These are phyloP conservation scores for Amiota communis DNA, from an alignment of 2,888 invertebrate genomes.

Conservation along the genomic window DNA sequence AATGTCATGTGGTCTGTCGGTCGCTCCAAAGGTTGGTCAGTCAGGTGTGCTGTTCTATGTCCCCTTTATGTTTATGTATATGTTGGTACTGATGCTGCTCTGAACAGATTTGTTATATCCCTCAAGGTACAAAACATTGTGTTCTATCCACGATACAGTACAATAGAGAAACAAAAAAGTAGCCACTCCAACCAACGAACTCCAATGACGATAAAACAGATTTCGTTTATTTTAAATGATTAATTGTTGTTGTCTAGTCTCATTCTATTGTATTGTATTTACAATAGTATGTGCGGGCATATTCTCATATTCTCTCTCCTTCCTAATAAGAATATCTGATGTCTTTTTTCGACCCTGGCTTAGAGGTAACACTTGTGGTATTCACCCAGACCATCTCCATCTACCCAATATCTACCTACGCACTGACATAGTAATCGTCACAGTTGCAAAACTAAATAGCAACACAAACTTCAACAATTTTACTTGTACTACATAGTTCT, in stretches of 20 bases:
- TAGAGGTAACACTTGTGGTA: conserved; percentile 53
- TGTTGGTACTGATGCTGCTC: too few species aligned
- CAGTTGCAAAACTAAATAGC: too few species aligned
- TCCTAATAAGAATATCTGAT: not conserved
- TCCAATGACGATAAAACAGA: conserved; percentile 55
- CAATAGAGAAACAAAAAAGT: not conserved
- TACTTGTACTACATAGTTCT: too few species aligned
- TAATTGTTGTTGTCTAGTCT: conserved; percentile 46
- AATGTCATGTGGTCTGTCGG: conserved; percentile 58
- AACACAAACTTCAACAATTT: too few species aligned
- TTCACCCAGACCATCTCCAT: not conserved
- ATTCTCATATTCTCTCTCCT: not conserved
- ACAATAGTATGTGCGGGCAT: conserved; percentile 42
- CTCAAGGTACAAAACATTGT: conserved; percentile 15
- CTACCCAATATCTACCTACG: too few species aligned
- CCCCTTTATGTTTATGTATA: conserved; percentile 27
- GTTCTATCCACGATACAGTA: conserved; percentile 1
- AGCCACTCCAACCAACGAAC: conserved; percentile 1
- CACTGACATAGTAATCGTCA: too few species aligned
- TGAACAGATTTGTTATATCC: conserved; percentile 13
- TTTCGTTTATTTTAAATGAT: conserved; percentile 58
- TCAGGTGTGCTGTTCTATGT: conserved; percentile 44
- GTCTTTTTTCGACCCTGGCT: conserved; percentile 17
- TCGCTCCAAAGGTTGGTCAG: too few species aligned
- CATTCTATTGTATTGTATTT: conserved; percentile 57